phyloP scores from a whole-genome alignment of 2,888 invertebrate species.

The Chalcosyrphus nemorum region DNA sequence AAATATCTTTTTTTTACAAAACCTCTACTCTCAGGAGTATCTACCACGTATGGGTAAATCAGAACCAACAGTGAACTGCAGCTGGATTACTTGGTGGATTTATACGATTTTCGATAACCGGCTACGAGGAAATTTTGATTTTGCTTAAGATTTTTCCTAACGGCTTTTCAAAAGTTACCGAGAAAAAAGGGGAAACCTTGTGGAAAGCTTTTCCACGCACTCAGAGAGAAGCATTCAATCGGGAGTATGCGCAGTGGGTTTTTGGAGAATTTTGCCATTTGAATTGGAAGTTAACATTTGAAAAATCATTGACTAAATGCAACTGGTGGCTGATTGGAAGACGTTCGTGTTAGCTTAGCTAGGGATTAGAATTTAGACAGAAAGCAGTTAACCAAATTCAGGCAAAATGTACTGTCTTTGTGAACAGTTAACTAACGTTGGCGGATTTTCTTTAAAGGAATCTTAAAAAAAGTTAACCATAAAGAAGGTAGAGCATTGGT shows the following conservation, averaged over 20 bases:
- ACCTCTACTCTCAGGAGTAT: background rate
- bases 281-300: background rate
- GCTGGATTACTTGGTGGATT: conserved; percentile 33
- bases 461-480: too few relatives aligned
- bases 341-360: too few relatives aligned
- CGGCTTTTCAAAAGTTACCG: conserved; percentile 30
- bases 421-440: too few relatives aligned
- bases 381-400: too few relatives aligned
- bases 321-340: conserved; percentile 17
- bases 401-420: too few relatives aligned
- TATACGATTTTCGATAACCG: conserved; percentile 45
- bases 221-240: conserved; percentile 11
- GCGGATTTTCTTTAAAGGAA: too few relatives aligned
- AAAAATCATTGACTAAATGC: background rate
- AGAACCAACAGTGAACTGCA: conserved; percentile 49
- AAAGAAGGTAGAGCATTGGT: too few relatives aligned
- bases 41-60: conserved; percentile 45
- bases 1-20: background rate
- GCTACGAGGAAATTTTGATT: conserved; percentile 35
- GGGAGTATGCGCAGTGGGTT: conserved; percentile 15
- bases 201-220: conserved; percentile 25
- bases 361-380: too few relatives aligned
- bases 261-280: conserved; percentile 32
- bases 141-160: conserved; percentile 49
- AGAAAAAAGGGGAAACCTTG: conserved; percentile 26